These are phyloP conservation scores for Nezara viridula DNA, from an alignment of 2,888 invertebrate species.

Conservation along the genomic window DNA sequence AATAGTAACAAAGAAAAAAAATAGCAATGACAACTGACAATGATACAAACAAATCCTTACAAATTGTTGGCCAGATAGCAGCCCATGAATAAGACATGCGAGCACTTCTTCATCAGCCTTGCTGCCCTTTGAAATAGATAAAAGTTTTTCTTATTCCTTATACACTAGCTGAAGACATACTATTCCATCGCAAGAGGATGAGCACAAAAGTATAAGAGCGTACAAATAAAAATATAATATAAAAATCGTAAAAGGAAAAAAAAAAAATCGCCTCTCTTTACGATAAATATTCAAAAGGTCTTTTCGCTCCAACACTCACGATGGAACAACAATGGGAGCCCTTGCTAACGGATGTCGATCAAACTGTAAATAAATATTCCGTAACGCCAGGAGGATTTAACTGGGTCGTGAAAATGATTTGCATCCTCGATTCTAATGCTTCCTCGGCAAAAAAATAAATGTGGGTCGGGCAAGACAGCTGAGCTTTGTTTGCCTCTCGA, in stretches of 20 bases:
- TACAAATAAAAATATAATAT: background rate
- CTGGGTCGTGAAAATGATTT: conserved; percentile 10
- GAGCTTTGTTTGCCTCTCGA: background rate
- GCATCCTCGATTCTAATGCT: conserved; percentile 16
- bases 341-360: background rate
- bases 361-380: conserved; percentile 23
- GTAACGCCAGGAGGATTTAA: background rate
- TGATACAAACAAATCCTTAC: background rate
- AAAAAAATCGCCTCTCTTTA: background rate
- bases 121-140: background rate
- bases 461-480: conserved; percentile 8
- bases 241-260: background rate
- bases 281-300: background rate
- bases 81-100: background rate
- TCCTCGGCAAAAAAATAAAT: conserved; percentile 30
- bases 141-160: background rate
- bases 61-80: conserved; percentile 2
- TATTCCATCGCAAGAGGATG: background rate
- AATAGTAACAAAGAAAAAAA: background rate
- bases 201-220: background rate
- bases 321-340: background rate
- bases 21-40: background rate
- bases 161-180: background rate
- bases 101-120: background rate
- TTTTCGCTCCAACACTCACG: background rate